Base-by-base conservation (phyloP, 2,113 vertebrate species). In the Octodon degus region DNA sequence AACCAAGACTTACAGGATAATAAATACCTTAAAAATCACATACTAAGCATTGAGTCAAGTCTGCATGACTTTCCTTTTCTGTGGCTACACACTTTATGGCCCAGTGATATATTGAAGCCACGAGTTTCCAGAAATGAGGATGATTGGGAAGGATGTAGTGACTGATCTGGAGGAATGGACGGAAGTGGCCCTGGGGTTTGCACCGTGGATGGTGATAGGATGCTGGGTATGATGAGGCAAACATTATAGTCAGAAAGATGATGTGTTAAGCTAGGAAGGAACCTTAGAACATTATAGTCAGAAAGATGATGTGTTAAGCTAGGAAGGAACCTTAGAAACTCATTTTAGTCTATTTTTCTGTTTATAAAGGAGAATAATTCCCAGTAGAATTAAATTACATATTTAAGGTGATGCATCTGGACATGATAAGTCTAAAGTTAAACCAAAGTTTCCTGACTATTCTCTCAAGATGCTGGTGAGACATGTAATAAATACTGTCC, bases 351-450 rank as follows among this genome's bases (percentile, higher is more conserved):
- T 10, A 30, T 81, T 40, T 86, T 9, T 82, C 60, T 82, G n/a
- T 77, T 92, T 95, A 63, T 43, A 80, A 86, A 83, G 24, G 67
- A 72, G 93, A 93, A 72, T 85, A 93, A 84, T 53, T 37, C 37
- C 58, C 68, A 87, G 76, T 67, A 37, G 7, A 92, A 80, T 83
- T 68, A 72, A 67, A 53, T 81, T 30, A 25, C 0, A 1, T 81
- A 20, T 30, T 92, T 22, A 62, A 19, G 20, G 5, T 95, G 62
- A 70, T 55, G 82, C 53, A 89, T 70, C 17, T 94, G 34, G 30
- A 67, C 79, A 8, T 95, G 58, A 60, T 8, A 30, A 90, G 60
- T 91, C 5, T 83, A 68, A 81, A 50, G 19, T 76, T 86, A 53
- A 53, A 86, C 67, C 81, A n/a, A 8, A 72, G 60, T 86, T 77